Percentiles rank a stretch among this genome's conserved stretches.
Conservation (phyloP, 2,888 invertebrate species). For the Phania funesta region DNA sequence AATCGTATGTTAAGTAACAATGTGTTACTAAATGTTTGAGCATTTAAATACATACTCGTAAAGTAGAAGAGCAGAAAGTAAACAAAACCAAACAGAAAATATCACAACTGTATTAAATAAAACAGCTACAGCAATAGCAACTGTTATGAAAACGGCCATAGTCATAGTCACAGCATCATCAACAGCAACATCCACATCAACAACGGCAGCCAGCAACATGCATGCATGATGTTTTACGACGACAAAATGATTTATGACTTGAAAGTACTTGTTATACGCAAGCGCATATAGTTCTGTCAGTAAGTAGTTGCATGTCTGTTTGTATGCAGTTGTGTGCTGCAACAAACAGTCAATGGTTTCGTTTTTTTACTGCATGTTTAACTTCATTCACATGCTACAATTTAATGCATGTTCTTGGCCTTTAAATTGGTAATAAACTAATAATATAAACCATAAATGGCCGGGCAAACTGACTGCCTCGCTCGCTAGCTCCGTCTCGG, state of each 20-base stretch:
- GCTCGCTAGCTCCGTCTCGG: not conserved
- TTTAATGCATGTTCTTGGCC: conserved; percentile 69
- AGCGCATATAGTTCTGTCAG: conserved; percentile 73
- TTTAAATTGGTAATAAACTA: conserved; percentile 69
- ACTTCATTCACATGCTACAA: conserved; percentile 67
- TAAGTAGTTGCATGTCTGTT: not conserved
- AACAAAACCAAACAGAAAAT: conserved; percentile 33
- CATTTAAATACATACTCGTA: conserved; percentile 60
- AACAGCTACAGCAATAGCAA: conserved; percentile 13
- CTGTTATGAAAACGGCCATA: conserved; percentile 44
- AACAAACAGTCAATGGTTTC: conserved; percentile 46
- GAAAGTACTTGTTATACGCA: conserved; percentile 71
- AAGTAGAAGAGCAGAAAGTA: conserved; percentile 52
- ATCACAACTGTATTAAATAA: conserved; percentile 49
- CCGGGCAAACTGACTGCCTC: conserved; percentile 27
- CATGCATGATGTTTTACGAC: conserved; percentile 70
- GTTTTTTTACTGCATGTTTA: conserved; percentile 60
- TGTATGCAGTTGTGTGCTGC: conserved; percentile 13
- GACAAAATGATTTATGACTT: conserved; percentile 77
- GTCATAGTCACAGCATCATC: conserved; percentile 26
- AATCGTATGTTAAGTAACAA: conserved; percentile 72
- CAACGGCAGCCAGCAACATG: conserved; percentile 59
- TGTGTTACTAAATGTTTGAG: conserved; percentile 77
- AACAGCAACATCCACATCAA: conserved; percentile 50
- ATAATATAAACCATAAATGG: conserved; percentile 67